phyloP scores from a whole-genome alignment of 1,140 invertebrate species.

The Cydia pomonella region DNA sequence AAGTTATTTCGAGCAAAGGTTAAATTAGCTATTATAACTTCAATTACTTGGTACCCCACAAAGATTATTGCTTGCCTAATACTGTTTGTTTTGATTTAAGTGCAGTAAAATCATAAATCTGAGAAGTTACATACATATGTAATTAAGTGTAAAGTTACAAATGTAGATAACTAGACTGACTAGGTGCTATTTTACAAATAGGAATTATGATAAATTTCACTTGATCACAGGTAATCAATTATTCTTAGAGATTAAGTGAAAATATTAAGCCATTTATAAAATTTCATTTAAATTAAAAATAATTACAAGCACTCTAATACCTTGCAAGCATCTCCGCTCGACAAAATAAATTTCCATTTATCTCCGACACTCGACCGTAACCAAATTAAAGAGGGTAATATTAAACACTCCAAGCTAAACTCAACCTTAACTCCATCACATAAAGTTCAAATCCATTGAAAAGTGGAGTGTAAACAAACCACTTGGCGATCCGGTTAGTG shows the following conservation, averaged over 20 bases:
- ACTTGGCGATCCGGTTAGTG: not conserved
- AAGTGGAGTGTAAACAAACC: slow-evolving; percentile 7
- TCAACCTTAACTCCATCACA: not conserved
- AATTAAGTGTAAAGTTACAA: too few relatives aligned
- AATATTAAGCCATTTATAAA: not conserved
- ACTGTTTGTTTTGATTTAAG: too few relatives aligned
- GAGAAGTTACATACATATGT: too few relatives aligned
- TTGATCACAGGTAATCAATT: too few relatives aligned
- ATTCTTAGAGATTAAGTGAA: not conserved
- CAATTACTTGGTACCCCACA: too few relatives aligned
- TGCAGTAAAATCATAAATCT: too few relatives aligned
- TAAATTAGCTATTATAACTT: too few relatives aligned
- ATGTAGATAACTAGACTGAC: too few relatives aligned
- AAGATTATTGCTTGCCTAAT: too few relatives aligned
- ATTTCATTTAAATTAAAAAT: slow-evolving; percentile 2
- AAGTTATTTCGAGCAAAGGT: too few relatives aligned
- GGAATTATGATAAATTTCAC: too few relatives aligned
- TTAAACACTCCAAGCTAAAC: not conserved
- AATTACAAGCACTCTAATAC: slow-evolving; percentile 5
- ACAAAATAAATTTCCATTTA: slow-evolving; percentile 26
- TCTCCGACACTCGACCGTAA: slow-evolving; percentile 1
- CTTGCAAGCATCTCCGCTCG: not conserved
- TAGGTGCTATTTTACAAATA: too few relatives aligned
- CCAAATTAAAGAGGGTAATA: slow-evolving; percentile 28
- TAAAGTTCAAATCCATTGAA: not conserved